phyloP scores from a whole-genome alignment of 2,797 vertebrate genomes.

The Thaleichthys pacificus region DNA sequence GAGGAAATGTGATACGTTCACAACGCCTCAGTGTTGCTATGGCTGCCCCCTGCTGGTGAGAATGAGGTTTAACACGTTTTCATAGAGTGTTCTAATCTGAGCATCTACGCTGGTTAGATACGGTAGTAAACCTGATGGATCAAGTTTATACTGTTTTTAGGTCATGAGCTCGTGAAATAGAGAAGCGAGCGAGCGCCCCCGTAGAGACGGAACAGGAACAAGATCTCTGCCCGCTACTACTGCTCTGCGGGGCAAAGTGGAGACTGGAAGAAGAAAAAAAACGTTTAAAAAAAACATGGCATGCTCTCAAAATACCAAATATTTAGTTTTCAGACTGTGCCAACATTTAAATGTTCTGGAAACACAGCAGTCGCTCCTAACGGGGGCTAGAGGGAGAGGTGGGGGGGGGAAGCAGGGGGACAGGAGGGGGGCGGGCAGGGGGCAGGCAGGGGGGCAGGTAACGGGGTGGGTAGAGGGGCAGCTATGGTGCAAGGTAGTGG shows the following conservation, averaged over 20 bases:
- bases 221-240: neutral
- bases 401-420: too few species aligned
- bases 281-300: neutral
- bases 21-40: constrained; percentile 34
- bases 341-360: neutral
- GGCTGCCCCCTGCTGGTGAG: constrained; percentile 73
- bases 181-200: neutral
- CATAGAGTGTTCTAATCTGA: constrained; percentile 2
- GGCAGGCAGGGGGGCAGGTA: too few species aligned
- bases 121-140: constrained; percentile 22
- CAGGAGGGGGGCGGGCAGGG: too few species aligned
- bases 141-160: constrained; percentile 5
- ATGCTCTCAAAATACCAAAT: neutral
- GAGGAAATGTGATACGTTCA: constrained; percentile 31
- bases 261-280: neutral
- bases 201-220: neutral
- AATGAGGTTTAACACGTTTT: constrained; percentile 40
- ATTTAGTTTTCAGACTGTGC: neutral
- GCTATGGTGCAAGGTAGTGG: too few species aligned
- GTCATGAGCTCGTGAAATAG: neutral
- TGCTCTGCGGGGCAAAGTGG: too few species aligned
- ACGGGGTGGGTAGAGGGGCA: too few species aligned
- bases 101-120: constrained; percentile 11
- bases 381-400: too few species aligned
- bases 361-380: too few species aligned